Base-by-base conservation (phyloP, 2,113 vertebrate species). In the Gnathonemus echidnorhynchus region DNA sequence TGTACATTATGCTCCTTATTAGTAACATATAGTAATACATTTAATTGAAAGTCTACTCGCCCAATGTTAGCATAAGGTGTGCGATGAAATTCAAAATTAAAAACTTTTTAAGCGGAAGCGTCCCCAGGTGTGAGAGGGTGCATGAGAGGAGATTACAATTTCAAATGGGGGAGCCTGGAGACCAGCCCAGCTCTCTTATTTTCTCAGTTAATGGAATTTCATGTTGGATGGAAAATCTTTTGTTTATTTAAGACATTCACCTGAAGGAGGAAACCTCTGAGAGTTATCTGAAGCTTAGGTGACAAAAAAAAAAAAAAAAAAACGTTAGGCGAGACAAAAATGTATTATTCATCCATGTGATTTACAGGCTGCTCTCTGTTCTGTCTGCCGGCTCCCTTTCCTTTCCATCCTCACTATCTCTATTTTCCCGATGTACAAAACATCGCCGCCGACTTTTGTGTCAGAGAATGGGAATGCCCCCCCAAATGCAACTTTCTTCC, bases 181-280 rank as follows among this genome's bases (percentile, higher is more conserved):
- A 90, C 50, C 87, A 42, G 74, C 39, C 24, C 89, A 50, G 48
- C 90, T 10, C 42, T 62, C 42, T 50, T 90, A 90, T 90, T 90
- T 90, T 90, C 70, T 90, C 87, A 31, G 70, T 84, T 90, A 90
- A 90, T 88, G 87, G 90, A 90, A 90, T 90, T 90, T 90, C 90
- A 90, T 88, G 87, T 90, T 84, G 87, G 86, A 88, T 88, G 90
- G 66, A 31, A 90, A 90, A 88, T 49, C 70, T 84, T 88, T 83
- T 90, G 70, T 90, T 90, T 90, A 88, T 88, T 88, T 90, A 88
- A 90, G 87, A 83, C 39, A 39, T 88, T 58, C 87, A 90, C 86
- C 90, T 90, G 90, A 90, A 90, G 90, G 74, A 90, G 87, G 90
- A 88, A 88, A 56, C 87, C 70, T 88, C 70, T 88, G 87, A 90